A percentile compares a stretch with the other conserved stretches of the same genome.
These are phyloP conservation scores for Xyliphius kryptos DNA, from an alignment of 2,113 vertebrate genomes.

Conservation along the genomic window DNA sequence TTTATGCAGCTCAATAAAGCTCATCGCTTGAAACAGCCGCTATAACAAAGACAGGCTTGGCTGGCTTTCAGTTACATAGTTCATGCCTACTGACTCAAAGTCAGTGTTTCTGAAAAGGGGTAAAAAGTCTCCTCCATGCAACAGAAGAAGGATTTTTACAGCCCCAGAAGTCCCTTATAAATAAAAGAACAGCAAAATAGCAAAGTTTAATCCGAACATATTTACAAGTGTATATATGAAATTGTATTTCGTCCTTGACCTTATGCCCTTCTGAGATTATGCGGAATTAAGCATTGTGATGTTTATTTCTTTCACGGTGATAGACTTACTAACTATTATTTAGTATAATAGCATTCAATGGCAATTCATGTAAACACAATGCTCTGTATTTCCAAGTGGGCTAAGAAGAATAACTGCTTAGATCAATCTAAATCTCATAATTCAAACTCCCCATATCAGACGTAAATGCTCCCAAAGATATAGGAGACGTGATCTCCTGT, in stretches of 20 bases:
- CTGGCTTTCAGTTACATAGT: slow-evolving; percentile 30
- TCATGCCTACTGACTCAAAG: slow-evolving; percentile 29
- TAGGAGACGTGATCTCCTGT: slow-evolving; percentile 34
- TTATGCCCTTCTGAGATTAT: slow-evolving; percentile 31
- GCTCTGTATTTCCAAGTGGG: neutral
- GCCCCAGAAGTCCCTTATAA: slow-evolving; percentile 27
- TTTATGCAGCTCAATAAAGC: slow-evolving; percentile 44
- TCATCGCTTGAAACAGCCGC: slow-evolving; percentile 29
- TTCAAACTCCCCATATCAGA: slow-evolving; percentile 16
- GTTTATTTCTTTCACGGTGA: neutral
- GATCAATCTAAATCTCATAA: neutral
- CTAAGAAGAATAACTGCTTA: no score
- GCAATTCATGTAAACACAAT: no score
- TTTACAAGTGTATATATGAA: slow-evolving; percentile 29
- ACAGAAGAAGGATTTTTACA: no score
- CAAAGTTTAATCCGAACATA: slow-evolving; percentile 24
- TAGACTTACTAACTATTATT: no score
- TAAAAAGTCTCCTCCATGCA: no score
- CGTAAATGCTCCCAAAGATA: neutral
- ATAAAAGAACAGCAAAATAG: slow-evolving; percentile 31
- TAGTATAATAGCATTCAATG: no score
- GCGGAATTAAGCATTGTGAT: slow-evolving; percentile 9
- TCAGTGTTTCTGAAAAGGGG: slow-evolving; percentile 15
- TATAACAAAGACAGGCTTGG: slow-evolving; percentile 33
- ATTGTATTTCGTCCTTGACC: slow-evolving; percentile 24